Conservation (phyloP, 2,797 vertebrate genomes). For the Scolopax rusticola region DNA sequence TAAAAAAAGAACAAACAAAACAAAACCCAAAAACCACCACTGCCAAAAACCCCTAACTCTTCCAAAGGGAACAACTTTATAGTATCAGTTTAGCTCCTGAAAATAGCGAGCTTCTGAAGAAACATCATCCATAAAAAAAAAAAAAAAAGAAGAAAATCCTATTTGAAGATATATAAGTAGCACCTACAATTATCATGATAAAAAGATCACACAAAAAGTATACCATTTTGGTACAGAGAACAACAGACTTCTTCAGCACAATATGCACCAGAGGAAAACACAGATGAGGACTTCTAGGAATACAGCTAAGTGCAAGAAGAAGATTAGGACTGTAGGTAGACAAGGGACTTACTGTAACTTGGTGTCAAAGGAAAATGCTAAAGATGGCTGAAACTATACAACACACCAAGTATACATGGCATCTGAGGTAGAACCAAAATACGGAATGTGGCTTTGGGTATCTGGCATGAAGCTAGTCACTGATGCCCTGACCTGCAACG, state of each 20-base stretch:
- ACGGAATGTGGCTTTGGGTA: rapidly evolving
- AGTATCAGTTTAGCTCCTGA: not conserved
- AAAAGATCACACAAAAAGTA: not conserved
- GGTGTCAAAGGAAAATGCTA: not conserved
- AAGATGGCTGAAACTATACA: not conserved
- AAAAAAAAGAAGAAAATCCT: not conserved
- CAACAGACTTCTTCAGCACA: not conserved
- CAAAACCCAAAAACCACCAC: not conserved
- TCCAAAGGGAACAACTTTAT: not conserved
- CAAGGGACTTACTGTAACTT: not conserved
- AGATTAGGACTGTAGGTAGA: not conserved
- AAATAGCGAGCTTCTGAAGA: not conserved
- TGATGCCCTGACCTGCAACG: not conserved
- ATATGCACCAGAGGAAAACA: not conserved
- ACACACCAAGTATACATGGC: not conserved
- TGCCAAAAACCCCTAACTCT: not conserved
- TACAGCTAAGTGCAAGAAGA: not conserved
- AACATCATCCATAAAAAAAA: not conserved
- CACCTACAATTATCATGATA: not conserved
- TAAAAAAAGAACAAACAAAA: not conserved
- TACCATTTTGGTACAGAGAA: not conserved
- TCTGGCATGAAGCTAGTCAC: not conserved
- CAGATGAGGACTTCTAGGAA: not conserved
- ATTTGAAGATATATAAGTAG: not conserved
- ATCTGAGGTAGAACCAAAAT: not conserved